A percentile compares a stretch with the other conserved stretches of the same genome.
Conservation (phyloP, 92 coral and sea anemone species). For the Diadumene lineata region DNA sequence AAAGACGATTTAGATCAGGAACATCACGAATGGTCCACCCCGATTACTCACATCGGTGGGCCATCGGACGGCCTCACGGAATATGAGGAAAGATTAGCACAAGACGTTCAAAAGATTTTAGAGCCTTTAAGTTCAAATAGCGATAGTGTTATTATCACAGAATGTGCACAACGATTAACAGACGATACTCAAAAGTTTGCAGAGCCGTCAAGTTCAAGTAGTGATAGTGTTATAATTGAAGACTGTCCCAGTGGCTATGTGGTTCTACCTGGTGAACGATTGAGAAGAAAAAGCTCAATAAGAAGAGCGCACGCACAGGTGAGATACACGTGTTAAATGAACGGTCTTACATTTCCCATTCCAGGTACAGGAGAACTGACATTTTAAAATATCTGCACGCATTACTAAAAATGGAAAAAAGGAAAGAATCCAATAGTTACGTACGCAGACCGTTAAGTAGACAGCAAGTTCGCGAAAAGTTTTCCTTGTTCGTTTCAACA, state of each 20-base stretch:
- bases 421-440: no score
- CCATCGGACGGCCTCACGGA: conserved; percentile 40
- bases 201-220: conserved; percentile 18
- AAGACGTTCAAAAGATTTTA: conserved; percentile 4
- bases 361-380: neutral
- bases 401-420: no score
- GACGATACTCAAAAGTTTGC: no score
- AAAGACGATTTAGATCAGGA: conserved; percentile 8
- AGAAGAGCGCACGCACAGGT: conserved; percentile 52
- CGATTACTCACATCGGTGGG: conserved; percentile 50
- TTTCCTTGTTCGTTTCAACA: no score
- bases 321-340: neutral
- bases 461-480: no score
- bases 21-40: conserved; percentile 1
- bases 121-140: conserved; percentile 8
- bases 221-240: conserved; percentile 37
- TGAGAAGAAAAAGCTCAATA: conserved; percentile 55
- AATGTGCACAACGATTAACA: no score
- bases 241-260: conserved; percentile 52
- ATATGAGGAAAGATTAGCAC: conserved; percentile 13
- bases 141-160: no score
- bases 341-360: neutral
- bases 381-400: no score
- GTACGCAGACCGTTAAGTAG: no score
- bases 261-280: conserved; percentile 54